phyloP scores from a whole-genome alignment of 2,888 invertebrate genomes.

The Micoletzkya japonica region DNA sequence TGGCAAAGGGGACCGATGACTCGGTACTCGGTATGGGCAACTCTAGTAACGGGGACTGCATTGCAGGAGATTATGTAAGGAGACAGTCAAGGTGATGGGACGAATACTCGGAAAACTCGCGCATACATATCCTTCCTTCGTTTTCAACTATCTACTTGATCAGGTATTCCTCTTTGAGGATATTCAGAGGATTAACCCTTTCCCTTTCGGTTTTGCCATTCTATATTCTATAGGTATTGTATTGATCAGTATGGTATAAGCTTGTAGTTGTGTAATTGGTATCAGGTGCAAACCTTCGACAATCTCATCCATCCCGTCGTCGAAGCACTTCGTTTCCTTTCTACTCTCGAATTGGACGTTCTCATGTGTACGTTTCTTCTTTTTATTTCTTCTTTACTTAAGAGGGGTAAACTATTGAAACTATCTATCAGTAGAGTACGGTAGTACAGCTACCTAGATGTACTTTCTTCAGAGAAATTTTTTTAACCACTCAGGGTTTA shows the following conservation, averaged over 20 bases:
- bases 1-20: too few relatives aligned
- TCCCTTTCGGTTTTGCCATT: too few relatives aligned
- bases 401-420: too few relatives aligned
- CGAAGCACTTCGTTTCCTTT: constrained; percentile 93
- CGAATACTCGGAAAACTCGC: constrained; percentile 93
- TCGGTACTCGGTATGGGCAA: too few relatives aligned
- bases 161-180: too few relatives aligned
- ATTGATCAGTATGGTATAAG: too few relatives aligned
- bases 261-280: neutral
- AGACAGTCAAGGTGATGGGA: constrained; percentile 95
- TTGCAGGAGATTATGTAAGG: constrained; percentile 78
- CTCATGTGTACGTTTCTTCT: constrained; percentile 74
- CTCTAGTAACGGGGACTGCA: neutral
- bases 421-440: too few relatives aligned
- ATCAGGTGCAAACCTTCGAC: constrained; percentile 83
- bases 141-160: constrained; percentile 86
- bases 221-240: too few relatives aligned
- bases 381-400: neutral
- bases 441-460: too few relatives aligned
- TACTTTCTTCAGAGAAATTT: too few relatives aligned
- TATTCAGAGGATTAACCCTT: too few relatives aligned
- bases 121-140: constrained; percentile 89
- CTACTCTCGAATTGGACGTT: constrained; percentile 90
- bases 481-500: too few relatives aligned
- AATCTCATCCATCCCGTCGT: constrained; percentile 94